phyloP scores from a whole-genome alignment of 2,888 invertebrate species.

The Hipparchia semele region DNA sequence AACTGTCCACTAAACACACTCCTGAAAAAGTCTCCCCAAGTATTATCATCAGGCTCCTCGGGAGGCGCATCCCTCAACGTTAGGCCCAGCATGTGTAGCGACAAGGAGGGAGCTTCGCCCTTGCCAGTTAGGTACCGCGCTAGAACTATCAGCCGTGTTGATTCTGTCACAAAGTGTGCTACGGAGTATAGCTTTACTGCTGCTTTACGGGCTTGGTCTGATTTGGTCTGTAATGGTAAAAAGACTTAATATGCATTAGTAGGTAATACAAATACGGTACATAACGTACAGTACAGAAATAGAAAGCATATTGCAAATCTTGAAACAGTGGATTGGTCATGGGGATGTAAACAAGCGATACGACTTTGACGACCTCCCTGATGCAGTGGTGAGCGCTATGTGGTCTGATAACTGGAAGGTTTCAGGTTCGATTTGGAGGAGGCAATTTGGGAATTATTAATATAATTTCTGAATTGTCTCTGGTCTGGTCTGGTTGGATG shows the following conservation, averaged over 20 bases:
- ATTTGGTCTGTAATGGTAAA: constrained; percentile 43
- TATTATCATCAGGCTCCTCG: constrained; percentile 48
- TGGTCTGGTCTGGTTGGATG: too few relatives aligned
- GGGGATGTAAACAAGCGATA: too few relatives aligned
- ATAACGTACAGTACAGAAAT: too few relatives aligned
- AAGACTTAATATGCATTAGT: background rate
- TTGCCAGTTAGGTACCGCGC: constrained; percentile 83
- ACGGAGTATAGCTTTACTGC: constrained; percentile 75
- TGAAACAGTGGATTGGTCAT: too few relatives aligned
- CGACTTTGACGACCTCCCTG: too few relatives aligned
- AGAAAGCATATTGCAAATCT: too few relatives aligned
- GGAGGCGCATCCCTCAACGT: constrained; percentile 83
- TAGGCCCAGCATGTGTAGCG: constrained; percentile 82
- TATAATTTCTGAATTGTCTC: too few relatives aligned
- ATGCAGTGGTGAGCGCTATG: too few relatives aligned
- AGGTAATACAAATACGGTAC: too few relatives aligned
- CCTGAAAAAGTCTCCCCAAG: constrained; percentile 57
- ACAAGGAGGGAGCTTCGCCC: constrained; percentile 72
- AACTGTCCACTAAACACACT: constrained; percentile 70
- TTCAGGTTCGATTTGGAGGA: too few relatives aligned
- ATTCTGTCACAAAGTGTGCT: constrained; percentile 67
- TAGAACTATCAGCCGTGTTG: constrained; percentile 76
- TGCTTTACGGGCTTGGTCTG: constrained; percentile 54
- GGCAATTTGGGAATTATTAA: too few relatives aligned
- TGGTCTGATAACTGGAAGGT: too few relatives aligned